These are phyloP conservation scores for Macrostomum cliftonense DNA, from an alignment of 2,888 invertebrate genomes.

Conservation along the genomic window DNA sequence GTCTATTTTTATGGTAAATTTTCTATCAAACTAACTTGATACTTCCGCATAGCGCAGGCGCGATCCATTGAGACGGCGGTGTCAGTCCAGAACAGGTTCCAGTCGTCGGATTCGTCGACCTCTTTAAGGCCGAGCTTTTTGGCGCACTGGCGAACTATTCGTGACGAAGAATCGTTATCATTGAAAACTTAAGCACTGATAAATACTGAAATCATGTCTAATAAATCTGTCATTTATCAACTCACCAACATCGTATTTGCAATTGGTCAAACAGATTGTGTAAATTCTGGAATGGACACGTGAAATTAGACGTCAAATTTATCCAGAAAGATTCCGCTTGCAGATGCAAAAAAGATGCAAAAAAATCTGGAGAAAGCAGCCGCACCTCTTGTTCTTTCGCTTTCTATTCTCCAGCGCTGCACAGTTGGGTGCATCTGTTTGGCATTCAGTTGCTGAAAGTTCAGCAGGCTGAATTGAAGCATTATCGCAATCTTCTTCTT, in stretches of 20 bases:
- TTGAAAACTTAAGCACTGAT: not conserved
- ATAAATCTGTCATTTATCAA: slow-evolving; percentile 5
- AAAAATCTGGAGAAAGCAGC: too few species aligned
- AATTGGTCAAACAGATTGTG: slow-evolving; percentile 28
- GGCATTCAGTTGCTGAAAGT: too few species aligned
- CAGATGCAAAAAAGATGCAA: too few species aligned
- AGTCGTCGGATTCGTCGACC: slow-evolving; percentile 58
- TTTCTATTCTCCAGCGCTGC: too few species aligned
- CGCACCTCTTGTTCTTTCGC: too few species aligned
- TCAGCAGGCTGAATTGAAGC: too few species aligned
- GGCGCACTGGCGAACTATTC: slow-evolving; percentile 50
- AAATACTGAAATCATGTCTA: not conserved
- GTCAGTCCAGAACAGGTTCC: slow-evolving; percentile 81
- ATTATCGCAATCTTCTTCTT: not conserved
- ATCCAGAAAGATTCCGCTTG: too few species aligned
- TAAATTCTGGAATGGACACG: slow-evolving; percentile 19
- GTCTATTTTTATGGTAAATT: too few species aligned
- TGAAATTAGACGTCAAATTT: too few species aligned
- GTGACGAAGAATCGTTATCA: too few species aligned
- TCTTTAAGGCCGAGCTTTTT: slow-evolving; percentile 55
- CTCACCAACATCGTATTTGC: slow-evolving; percentile 37
- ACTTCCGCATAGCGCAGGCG: slow-evolving; percentile 74
- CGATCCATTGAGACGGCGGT: slow-evolving; percentile 63
- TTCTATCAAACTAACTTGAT: slow-evolving; percentile 37
- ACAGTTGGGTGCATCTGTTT: too few species aligned